A percentile compares a stretch with the other conserved stretches of the same genome.
Conservation (phyloP, 2,113 vertebrate genomes). For the Zapornia atra region DNA sequence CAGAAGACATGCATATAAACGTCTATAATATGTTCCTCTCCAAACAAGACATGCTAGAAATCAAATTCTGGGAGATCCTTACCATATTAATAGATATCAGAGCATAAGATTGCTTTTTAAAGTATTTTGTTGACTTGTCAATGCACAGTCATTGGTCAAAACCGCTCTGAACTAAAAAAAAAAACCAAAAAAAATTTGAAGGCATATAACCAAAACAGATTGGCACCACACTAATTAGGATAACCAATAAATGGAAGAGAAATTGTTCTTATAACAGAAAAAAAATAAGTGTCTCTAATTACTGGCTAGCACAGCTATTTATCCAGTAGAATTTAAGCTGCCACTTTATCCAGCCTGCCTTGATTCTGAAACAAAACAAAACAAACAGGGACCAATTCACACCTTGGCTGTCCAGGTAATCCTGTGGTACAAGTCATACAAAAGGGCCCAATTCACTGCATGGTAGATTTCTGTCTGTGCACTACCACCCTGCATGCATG, state of each 20-base stretch:
- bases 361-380: not conserved
- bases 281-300: not conserved
- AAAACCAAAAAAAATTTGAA: not conserved
- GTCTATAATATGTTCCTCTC: not conserved
- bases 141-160: not conserved
- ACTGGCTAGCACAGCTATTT: not conserved
- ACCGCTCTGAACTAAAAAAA: not conserved
- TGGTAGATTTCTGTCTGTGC: not conserved
- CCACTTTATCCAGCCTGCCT: not conserved
- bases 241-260: not conserved
- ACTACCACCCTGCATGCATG: not conserved
- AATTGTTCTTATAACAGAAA: not conserved
- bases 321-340: not conserved
- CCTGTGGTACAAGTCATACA: not conserved
- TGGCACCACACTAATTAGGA: not conserved
- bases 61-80: not conserved
- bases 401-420: not conserved
- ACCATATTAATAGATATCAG: not conserved
- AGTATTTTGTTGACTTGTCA: not conserved
- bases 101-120: fast-evolving
- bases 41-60: fast-evolving
- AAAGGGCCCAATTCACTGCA: not conserved
- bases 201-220: not conserved
- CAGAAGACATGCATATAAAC: not conserved
- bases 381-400: not conserved